Conservation (phyloP, 2,113 vertebrate genomes). For the Lynx canadensis region DNA sequence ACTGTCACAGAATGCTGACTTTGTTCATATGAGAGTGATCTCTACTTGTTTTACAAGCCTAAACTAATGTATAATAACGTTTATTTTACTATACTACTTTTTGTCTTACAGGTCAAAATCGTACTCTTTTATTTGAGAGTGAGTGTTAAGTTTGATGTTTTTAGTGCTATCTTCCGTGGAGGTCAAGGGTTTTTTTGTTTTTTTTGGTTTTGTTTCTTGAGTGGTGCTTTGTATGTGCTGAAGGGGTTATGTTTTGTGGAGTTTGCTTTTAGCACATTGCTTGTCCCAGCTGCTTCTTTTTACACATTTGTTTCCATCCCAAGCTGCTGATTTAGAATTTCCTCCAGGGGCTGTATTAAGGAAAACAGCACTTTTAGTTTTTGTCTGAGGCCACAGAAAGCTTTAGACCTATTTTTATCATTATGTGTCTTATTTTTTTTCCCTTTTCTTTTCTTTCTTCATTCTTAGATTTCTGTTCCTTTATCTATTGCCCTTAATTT, state of each 20-base stretch:
- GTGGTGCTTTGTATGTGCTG: constrained; percentile 12
- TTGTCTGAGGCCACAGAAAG: constrained; percentile 30
- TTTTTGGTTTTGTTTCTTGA: background rate
- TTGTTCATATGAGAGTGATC: background rate
- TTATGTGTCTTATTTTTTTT: constrained; percentile 48
- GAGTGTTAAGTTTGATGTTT: constrained; percentile 87
- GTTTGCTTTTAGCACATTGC: constrained; percentile 60
- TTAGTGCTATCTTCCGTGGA: constrained; percentile 50
- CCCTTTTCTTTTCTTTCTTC: background rate
- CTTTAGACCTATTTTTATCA: constrained; percentile 62
- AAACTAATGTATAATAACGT: background rate
- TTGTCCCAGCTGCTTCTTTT: constrained; percentile 55
- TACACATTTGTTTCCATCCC: constrained; percentile 50
- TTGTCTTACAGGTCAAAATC: constrained; percentile 95
- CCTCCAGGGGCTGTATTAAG: background rate
- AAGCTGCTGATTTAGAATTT: constrained; percentile 55
- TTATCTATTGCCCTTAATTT: constrained; percentile 55
- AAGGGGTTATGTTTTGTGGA: constrained; percentile 12
- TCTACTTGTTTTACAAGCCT: constrained; percentile 2
- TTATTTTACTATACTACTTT: constrained; percentile 81
- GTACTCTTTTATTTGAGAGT: constrained; percentile 96
- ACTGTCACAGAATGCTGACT: background rate
- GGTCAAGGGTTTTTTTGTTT: background rate
- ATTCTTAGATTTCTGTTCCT: constrained; percentile 67
- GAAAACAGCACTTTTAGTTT: constrained; percentile 51